Evolutionary conservation across 2,797 vertebrate species (phyloP).

Genomic region (Hydrophis major): DNA sequence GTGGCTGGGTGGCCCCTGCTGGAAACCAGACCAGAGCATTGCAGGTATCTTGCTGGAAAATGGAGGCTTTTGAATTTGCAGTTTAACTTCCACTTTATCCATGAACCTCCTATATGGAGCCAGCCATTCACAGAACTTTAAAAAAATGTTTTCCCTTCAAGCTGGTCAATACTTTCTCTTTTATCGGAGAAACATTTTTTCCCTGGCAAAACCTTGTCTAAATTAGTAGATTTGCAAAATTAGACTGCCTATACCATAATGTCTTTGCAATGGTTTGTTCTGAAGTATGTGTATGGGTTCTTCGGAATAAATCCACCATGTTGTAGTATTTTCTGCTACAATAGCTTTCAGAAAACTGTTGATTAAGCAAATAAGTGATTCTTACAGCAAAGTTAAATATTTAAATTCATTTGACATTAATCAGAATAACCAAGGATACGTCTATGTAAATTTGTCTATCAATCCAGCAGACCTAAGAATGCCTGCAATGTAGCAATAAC

Average conservation of each 20-base stretch:
- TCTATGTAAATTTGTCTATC: constrained; percentile 54
- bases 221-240: background rate
- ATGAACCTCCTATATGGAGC: background rate
- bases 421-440: constrained; percentile 55
- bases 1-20: no score
- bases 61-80: background rate
- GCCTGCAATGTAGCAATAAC: constrained; percentile 55
- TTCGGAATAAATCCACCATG: constrained; percentile 53
- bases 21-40: no score
- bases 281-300: constrained; percentile 50
- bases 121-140: background rate
- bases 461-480: constrained; percentile 59
- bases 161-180: background rate
- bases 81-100: background rate
- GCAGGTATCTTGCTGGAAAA: no score
- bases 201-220: no score
- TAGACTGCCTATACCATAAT: background rate
- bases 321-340: constrained; percentile 51
- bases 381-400: constrained; percentile 48
- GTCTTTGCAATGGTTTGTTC: background rate
- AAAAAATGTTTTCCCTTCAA: background rate
- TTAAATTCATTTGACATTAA: constrained; percentile 53
- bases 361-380: constrained; percentile 54
- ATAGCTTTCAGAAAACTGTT: constrained; percentile 48
- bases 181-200: background rate